A percentile compares a stretch with the other conserved stretches of the same genome.
Evolutionary conservation across 1,140 invertebrate species (phyloP).

Genomic region (Pseudobourletiella spinata): DNA sequence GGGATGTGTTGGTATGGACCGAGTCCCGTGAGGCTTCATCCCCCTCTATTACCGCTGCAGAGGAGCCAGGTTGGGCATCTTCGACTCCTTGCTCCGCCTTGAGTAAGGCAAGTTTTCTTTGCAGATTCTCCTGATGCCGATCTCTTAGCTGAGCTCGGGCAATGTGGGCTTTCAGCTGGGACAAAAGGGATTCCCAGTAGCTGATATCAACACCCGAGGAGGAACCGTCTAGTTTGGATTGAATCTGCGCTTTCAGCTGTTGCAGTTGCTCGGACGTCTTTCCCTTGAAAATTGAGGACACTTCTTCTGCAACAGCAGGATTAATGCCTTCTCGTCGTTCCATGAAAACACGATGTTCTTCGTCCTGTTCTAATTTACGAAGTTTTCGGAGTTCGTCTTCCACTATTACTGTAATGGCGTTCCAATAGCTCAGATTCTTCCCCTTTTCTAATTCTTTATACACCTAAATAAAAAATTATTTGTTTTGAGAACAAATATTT

Average conservation of each 20-base stretch:
- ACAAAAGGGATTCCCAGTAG: slow-evolving; percentile 92
- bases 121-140: slow-evolving; percentile 83
- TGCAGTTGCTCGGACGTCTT: slow-evolving; percentile 82
- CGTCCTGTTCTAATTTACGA: slow-evolving; percentile 57
- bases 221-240: slow-evolving; percentile 72
- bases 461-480: slow-evolving; percentile 42
- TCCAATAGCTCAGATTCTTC: slow-evolving; percentile 90
- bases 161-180: slow-evolving; percentile 91
- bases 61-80: slow-evolving; percentile 14
- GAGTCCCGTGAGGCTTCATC: slow-evolving; percentile 4
- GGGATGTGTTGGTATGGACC: neutral
- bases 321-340: slow-evolving; percentile 86
- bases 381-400: slow-evolving; percentile 88
- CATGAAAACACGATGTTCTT: slow-evolving; percentile 53
- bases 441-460: slow-evolving; percentile 77
- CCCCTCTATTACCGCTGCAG: neutral
- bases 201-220: slow-evolving; percentile 89
- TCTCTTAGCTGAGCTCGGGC: slow-evolving; percentile 83
- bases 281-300: slow-evolving; percentile 82
- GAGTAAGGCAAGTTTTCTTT: slow-evolving; percentile 76
- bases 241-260: slow-evolving; percentile 74
- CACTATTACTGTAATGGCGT: slow-evolving; percentile 91
- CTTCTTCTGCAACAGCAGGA: slow-evolving; percentile 80
- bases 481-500: neutral
- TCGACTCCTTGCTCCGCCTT: slow-evolving; percentile 69